Conservation (phyloP, 2,888 invertebrate genomes). For the Rhamphomyia laevipes region DNA sequence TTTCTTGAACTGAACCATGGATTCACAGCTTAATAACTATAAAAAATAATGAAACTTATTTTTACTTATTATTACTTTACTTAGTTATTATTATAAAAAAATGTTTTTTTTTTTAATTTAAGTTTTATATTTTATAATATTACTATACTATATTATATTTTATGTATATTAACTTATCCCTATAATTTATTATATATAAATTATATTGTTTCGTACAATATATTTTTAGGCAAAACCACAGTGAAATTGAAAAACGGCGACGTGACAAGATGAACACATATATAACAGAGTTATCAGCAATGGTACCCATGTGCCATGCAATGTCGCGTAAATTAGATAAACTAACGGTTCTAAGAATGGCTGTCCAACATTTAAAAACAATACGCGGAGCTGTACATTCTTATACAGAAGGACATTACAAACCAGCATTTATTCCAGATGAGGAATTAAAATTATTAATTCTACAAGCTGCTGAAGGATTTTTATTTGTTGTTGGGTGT, state of each 20-base stretch:
- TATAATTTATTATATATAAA: too few species aligned
- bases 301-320: slow-evolving; percentile 90
- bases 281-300: slow-evolving; percentile 75
- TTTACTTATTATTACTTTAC: too few species aligned
- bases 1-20: too few species aligned
- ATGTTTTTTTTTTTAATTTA: too few species aligned
- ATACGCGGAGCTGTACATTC: slow-evolving; percentile 60
- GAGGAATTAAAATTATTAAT: slow-evolving; percentile 78
- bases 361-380: slow-evolving; percentile 82
- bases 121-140: too few species aligned
- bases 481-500: slow-evolving; percentile 86
- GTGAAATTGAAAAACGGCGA: slow-evolving; percentile 89
- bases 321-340: slow-evolving; percentile 91
- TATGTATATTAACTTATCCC: too few species aligned
- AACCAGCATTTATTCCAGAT: slow-evolving; percentile 73
- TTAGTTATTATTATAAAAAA: too few species aligned
- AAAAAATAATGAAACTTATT: too few species aligned
- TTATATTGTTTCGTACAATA: too few species aligned
- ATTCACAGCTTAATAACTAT: too few species aligned
- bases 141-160: too few species aligned
- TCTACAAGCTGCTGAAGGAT: slow-evolving; percentile 77
- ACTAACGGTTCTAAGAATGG: slow-evolving; percentile 74
- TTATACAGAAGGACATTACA: slow-evolving; percentile 63
- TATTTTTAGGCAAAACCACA: slow-evolving; percentile 81
- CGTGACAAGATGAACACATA: slow-evolving; percentile 96